Percentiles rank a stretch among this genome's conserved stretches.
Conservation (phyloP, 2,888 invertebrate genomes). For the Synergus laeviventris region DNA sequence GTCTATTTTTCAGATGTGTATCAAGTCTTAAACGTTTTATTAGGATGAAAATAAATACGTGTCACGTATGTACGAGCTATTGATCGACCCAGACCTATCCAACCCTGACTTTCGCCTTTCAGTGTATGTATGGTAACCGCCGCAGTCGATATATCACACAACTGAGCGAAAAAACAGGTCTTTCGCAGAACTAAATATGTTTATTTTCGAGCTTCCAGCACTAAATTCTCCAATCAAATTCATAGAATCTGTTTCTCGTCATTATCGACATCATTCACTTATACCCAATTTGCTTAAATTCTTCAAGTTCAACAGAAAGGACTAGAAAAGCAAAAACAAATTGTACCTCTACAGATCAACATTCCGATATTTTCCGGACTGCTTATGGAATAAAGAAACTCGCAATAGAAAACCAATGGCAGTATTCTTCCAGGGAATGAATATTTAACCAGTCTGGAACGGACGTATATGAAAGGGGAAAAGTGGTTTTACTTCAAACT, state of each 20-base stretch:
- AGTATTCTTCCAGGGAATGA: background rate
- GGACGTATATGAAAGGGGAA: background rate
- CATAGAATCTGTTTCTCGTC: too few species aligned
- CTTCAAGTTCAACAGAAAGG: too few species aligned
- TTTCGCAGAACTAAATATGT: background rate
- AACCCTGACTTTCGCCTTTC: conserved; percentile 33
- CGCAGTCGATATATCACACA: background rate
- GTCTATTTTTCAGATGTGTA: too few species aligned
- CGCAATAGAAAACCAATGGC: background rate
- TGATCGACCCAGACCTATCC: conserved; percentile 49
- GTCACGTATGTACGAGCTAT: conserved; percentile 38
- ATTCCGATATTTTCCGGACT: background rate
- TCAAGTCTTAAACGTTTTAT: too few species aligned
- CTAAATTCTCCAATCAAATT: background rate
- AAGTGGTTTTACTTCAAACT: background rate
- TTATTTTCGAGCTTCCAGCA: background rate
- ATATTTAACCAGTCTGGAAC: background rate
- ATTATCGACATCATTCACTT: too few species aligned
- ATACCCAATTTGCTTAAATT: too few species aligned
- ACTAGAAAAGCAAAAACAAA: too few species aligned
- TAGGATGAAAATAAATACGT: background rate
- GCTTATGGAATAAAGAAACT: too few species aligned
- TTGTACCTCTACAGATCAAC: too few species aligned
- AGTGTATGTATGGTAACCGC: background rate
- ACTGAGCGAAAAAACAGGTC: conserved; percentile 26